A percentile compares a stretch with the other conserved stretches of the same genome.
phyloP scores from a whole-genome alignment of 2,888 invertebrate genomes.

The Agrilus biguttatus region DNA sequence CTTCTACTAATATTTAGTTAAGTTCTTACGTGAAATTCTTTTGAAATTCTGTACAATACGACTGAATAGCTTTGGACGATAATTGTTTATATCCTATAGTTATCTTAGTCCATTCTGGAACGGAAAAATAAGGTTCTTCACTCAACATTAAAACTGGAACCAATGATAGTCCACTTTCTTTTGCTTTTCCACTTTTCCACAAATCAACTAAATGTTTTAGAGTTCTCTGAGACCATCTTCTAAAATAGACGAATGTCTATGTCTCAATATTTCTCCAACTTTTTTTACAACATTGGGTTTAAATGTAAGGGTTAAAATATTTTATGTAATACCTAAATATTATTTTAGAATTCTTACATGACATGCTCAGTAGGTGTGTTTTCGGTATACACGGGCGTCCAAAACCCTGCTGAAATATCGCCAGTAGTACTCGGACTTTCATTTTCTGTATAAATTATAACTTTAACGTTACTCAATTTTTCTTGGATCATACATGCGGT shows the following conservation, averaged over 20 bases:
- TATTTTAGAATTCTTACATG: slow-evolving; percentile 29
- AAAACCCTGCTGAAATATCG: slow-evolving; percentile 63
- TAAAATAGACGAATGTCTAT: slow-evolving; percentile 19
- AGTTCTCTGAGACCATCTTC: slow-evolving; percentile 50
- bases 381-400: slow-evolving; percentile 51
- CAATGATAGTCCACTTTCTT: slow-evolving; percentile 35
- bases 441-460: slow-evolving; percentile 47
- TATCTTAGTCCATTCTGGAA: slow-evolving; percentile 30
- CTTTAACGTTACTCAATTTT: slow-evolving; percentile 33
- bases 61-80: slow-evolving; percentile 22
- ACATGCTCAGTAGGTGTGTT: slow-evolving; percentile 39
- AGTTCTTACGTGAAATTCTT: slow-evolving; percentile 28
- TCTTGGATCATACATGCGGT: slow-evolving; percentile 52
- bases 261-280: neutral
- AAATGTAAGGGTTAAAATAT: neutral
- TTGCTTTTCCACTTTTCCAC: slow-evolving; percentile 41
- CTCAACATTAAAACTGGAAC: slow-evolving; percentile 30
- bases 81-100: slow-evolving; percentile 32
- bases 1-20: neutral
- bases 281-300: neutral
- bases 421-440: slow-evolving; percentile 61
- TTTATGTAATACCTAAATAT: neutral
- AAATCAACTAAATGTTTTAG: slow-evolving; percentile 41
- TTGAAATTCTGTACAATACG: slow-evolving; percentile 22
- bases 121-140: slow-evolving; percentile 16